Evolutionary conservation across 2,113 vertebrate genomes (phyloP).

Genomic region (Leptocoma aspasia): DNA sequence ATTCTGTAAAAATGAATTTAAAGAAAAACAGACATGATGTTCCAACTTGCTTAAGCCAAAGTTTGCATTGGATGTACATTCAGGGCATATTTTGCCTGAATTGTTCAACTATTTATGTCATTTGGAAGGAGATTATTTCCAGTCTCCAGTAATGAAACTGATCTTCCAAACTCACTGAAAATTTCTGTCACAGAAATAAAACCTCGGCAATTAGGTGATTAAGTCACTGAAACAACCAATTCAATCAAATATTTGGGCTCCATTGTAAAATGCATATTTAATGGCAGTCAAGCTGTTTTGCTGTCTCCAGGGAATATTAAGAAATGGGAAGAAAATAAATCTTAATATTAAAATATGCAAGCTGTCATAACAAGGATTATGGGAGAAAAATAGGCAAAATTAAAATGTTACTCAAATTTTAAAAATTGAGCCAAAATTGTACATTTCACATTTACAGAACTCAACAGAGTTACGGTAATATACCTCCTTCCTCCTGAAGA

Average conservation of each 20-base stretch:
- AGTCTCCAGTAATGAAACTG: not conserved
- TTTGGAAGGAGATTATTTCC: constrained; percentile 30
- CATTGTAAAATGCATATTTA: not conserved
- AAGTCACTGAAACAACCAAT: constrained; percentile 1
- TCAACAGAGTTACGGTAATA: not conserved
- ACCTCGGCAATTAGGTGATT: not conserved
- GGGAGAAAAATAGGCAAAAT: not conserved
- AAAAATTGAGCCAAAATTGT: not conserved
- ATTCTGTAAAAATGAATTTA: not conserved
- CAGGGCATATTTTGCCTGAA: not conserved
- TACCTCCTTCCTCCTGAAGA: not conserved
- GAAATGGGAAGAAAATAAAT: not conserved
- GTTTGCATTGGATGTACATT: constrained; percentile 36
- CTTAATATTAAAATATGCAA: not conserved
- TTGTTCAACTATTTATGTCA: constrained; percentile 17
- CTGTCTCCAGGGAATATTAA: not conserved
- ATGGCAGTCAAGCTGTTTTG: not conserved
- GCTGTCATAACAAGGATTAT: not conserved
- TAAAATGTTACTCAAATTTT: not conserved
- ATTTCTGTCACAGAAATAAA: not conserved
- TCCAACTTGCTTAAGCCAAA: constrained; percentile 14
- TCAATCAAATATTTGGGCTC: constrained; percentile 14
- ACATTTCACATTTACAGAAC: not conserved
- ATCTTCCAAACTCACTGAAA: constrained; percentile 4
- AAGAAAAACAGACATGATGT: constrained; percentile 3